Evolutionary conservation across 2,888 invertebrate genomes (phyloP), one percentile per base, ranked within the genome.

Genomic region (Heliconius cydno): DNA sequence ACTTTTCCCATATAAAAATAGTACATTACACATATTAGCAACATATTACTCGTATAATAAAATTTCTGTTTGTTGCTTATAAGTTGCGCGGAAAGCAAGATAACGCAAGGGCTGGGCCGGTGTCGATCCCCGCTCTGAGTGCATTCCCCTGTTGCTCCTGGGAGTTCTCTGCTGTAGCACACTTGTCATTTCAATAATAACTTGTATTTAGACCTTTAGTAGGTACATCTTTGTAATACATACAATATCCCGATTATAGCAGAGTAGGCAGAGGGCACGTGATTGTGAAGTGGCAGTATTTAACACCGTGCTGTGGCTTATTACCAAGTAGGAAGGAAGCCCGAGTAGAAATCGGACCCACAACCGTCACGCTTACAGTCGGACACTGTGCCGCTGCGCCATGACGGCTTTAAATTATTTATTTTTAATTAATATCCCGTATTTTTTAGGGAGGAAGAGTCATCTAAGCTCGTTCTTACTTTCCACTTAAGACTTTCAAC

Each of bases 141-240:
- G 78, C 74, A 74, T 74, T 78, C 68, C 68, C 65, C 65, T 78
- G 78, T 78, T 74, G 63, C 60, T 13, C 67, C 74, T 57, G 46
- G 6, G 19, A 19, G 73, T 30, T 63, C 30, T 46, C 73, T 60
- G 60, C 60, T 79, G 28, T 34, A 34, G 52, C 52, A 57, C 34
- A 30, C n/a, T 73, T 57, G 57, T 72, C 13, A 73, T 57, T 34
- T n/a, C 73, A 60, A 73, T 60, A 73, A 19, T 22, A 57, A 19
- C 30, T 0, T 71, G 52, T 38, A n/a, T 38, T 38, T n/a, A 68
- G 38, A 25, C 38, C 25, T 15, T 70, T 70, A 38, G 68, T 68
- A 41, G 34, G 34, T 9, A 34, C 68, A 72, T 52, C 30, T 52
- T 72, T 30, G 57, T 72, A 12, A n/a, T 52, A 57, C 52, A 72